These are phyloP conservation scores for Bombus breviceps DNA, from an alignment of 1,140 invertebrate genomes.

Conservation along the genomic window DNA sequence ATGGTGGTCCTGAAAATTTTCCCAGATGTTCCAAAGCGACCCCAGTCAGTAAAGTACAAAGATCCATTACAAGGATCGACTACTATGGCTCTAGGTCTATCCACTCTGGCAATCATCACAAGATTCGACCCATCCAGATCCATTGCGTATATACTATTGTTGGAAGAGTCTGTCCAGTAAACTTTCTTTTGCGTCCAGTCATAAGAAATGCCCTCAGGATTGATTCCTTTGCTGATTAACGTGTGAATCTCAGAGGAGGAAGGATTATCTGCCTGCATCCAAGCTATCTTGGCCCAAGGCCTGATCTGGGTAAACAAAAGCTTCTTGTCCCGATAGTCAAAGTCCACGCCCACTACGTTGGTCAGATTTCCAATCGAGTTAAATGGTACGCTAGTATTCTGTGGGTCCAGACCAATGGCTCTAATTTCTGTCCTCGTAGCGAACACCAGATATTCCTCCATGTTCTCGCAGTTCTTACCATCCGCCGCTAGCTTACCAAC, in stretches of 20 bases:
- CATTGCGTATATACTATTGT: slow-evolving; percentile 97
- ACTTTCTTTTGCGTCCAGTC: slow-evolving; percentile 98
- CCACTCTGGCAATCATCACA: slow-evolving; percentile 96
- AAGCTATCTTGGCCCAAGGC: slow-evolving; percentile 94
- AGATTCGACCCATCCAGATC: slow-evolving; percentile 94
- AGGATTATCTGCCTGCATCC: slow-evolving; percentile 88
- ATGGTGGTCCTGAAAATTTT: slow-evolving; percentile 98
- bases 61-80: slow-evolving; percentile 98
- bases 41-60: slow-evolving; percentile 97
- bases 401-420: slow-evolving; percentile 92
- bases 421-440: slow-evolving; percentile 96
- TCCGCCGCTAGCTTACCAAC: slow-evolving; percentile 89
- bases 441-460: slow-evolving; percentile 95
- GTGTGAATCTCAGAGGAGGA: slow-evolving; percentile 86
- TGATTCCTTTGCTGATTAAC: slow-evolving; percentile 91
- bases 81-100: slow-evolving; percentile 96
- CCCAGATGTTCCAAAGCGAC: slow-evolving; percentile 94
- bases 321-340: slow-evolving; percentile 94
- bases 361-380: slow-evolving; percentile 94
- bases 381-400: slow-evolving; percentile 92
- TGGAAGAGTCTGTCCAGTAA: slow-evolving; percentile 98
- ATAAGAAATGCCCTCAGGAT: slow-evolving; percentile 97
- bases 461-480: slow-evolving; percentile 89
- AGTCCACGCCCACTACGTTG: slow-evolving; percentile 98
- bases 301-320: slow-evolving; percentile 96